Conservation (phyloP, 2,797 vertebrate genomes). For the Nyctibius grandis region DNA sequence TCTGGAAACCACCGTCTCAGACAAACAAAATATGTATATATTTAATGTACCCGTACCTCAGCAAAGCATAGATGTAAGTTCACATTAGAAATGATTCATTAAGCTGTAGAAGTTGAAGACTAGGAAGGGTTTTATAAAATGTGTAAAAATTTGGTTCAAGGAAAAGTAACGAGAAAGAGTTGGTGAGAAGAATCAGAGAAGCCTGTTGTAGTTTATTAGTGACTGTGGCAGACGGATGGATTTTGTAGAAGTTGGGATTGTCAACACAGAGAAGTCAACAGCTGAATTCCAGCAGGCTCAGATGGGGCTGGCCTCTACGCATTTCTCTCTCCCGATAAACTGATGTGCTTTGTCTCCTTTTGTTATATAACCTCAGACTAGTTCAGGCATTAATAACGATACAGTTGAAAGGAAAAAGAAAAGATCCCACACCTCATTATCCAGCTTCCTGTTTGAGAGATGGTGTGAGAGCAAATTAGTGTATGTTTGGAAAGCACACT, state of each 20-base stretch:
- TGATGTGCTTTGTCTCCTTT: neutral
- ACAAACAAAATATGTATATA: neutral
- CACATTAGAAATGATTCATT: neutral
- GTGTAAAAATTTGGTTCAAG: neutral
- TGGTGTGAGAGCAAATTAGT: slow-evolving; percentile 34
- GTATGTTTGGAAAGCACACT: slow-evolving; percentile 23
- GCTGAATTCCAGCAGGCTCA: neutral
- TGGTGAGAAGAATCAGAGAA: neutral
- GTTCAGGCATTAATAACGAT: neutral
- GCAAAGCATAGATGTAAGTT: neutral
- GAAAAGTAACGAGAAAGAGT: neutral
- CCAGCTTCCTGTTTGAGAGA: slow-evolving; percentile 3
- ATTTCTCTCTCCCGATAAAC: neutral
- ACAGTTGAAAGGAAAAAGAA: neutral
- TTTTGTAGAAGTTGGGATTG: neutral
- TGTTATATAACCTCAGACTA: neutral
- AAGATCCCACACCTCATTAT: slow-evolving; percentile 4
- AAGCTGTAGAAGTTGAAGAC: neutral
- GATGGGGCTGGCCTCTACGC: neutral
- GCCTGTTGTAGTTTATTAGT: neutral
- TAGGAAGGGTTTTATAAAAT: neutral
- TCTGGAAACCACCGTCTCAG: neutral
- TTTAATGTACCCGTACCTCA: neutral
- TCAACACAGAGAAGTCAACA: neutral
- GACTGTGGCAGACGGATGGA: neutral